Conservation (phyloP, 2,797 vertebrate species). For the Myotis daubentonii region DNA sequence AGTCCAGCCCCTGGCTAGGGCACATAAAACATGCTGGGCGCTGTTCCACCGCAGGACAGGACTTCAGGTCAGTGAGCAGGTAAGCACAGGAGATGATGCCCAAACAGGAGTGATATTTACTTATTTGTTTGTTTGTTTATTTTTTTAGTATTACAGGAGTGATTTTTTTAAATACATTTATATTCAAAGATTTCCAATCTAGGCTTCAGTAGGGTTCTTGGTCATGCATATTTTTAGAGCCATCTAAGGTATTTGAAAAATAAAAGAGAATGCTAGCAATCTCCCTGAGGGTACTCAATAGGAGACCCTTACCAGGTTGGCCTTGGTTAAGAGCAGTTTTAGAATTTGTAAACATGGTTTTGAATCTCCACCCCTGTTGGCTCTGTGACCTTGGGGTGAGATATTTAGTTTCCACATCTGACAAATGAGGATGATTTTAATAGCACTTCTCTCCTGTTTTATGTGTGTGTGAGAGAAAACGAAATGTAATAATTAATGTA, state of each 20-base stretch:
- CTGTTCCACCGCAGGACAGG: background rate
- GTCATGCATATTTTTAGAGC: background rate
- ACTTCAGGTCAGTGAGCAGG: background rate
- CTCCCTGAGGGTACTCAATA: background rate
- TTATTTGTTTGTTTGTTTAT: too few relatives aligned
- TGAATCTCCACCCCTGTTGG: background rate
- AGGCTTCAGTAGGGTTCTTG: background rate
- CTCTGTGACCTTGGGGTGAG: background rate
- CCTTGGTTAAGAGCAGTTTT: background rate
- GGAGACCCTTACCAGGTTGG: background rate
- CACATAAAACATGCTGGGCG: background rate
- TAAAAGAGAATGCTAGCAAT: background rate
- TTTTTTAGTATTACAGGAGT: too few relatives aligned
- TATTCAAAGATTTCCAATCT: background rate
- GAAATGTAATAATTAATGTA: background rate
- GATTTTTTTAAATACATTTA: background rate
- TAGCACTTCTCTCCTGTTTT: background rate
- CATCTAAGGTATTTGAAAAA: background rate
- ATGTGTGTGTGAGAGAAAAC: background rate
- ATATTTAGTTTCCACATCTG: background rate
- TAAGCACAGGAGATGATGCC: background rate
- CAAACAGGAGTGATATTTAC: background rate
- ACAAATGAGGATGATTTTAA: background rate
- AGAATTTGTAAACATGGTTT: background rate
- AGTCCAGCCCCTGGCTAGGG: background rate